A percentile compares a stretch with the other conserved stretches of the same genome.
These are phyloP conservation scores for Sitta carolinensis DNA, from an alignment of 2,797 vertebrate species.

Conservation along the genomic window DNA sequence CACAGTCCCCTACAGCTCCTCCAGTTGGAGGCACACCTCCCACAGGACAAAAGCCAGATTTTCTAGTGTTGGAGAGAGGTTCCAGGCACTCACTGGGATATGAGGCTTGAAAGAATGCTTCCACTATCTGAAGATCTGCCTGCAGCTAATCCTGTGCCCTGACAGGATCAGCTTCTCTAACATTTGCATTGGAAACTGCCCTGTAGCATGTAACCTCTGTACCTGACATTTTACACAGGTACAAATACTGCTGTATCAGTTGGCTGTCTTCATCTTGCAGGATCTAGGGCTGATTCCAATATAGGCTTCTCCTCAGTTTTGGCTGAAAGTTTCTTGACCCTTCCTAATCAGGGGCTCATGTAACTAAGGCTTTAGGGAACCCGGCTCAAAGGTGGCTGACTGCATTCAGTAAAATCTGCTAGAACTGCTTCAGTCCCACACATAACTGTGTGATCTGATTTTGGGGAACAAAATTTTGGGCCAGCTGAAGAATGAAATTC, in stretches of 20 bases:
- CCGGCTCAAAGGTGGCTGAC: background rate
- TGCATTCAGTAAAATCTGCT: background rate
- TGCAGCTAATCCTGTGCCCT: background rate
- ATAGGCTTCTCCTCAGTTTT: rapidly evolving
- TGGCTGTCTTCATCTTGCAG: background rate
- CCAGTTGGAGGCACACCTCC: background rate
- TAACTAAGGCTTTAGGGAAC: background rate
- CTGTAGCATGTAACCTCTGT: background rate
- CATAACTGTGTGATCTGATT: background rate
- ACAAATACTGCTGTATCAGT: background rate
- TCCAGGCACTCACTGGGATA: rapidly evolving
- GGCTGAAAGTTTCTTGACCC: background rate
- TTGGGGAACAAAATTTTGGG: background rate
- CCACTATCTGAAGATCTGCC: background rate
- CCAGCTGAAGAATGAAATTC: background rate
- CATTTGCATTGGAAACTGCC: background rate
- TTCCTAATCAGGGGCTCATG: background rate
- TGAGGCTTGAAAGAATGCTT: background rate
- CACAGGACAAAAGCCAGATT: background rate
- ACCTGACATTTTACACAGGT: background rate
- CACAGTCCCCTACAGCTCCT: background rate
- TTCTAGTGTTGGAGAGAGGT: background rate
- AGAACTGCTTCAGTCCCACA: background rate
- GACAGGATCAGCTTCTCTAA: background rate
- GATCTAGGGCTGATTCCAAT: background rate